These are phyloP conservation scores for Spea bombifrons DNA, from an alignment of 2,113 vertebrate species.

Conservation along the genomic window DNA sequence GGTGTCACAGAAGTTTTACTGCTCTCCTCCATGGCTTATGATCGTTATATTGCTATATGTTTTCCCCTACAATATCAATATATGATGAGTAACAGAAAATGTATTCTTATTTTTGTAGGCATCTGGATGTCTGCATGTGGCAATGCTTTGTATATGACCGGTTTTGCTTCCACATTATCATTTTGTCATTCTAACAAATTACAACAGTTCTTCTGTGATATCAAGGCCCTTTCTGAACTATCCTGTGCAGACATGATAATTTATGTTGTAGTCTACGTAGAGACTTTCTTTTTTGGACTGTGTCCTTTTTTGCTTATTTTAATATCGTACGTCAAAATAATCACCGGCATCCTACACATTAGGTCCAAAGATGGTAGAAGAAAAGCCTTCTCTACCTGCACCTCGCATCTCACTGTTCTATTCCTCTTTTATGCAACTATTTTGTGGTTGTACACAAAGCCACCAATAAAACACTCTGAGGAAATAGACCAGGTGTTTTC, in stretches of 20 bases:
- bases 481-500: not conserved
- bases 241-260: constrained; percentile 43
- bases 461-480: not conserved
- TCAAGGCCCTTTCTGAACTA: constrained; percentile 47
- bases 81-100: not conserved
- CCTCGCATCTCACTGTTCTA: constrained; percentile 55
- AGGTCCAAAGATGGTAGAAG: constrained; percentile 41
- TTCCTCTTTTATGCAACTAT: constrained; percentile 50
- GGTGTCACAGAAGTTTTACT: not conserved
- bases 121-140: not conserved
- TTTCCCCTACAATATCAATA: not conserved
- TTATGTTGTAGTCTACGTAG: constrained; percentile 33
- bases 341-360: constrained; percentile 45
- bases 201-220: constrained; percentile 53
- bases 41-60: constrained; percentile 22
- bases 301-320: constrained; percentile 35
- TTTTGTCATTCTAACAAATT: constrained; percentile 34
- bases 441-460: constrained; percentile 43
- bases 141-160: not conserved
- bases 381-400: constrained; percentile 50
- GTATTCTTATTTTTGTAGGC: not conserved
- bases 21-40: constrained; percentile 7
- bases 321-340: constrained; percentile 47
- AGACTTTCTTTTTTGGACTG: constrained; percentile 36
- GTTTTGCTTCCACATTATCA: not conserved